Conservation (phyloP, 2,888 invertebrate genomes). For the Holacanthella duospinosa region DNA sequence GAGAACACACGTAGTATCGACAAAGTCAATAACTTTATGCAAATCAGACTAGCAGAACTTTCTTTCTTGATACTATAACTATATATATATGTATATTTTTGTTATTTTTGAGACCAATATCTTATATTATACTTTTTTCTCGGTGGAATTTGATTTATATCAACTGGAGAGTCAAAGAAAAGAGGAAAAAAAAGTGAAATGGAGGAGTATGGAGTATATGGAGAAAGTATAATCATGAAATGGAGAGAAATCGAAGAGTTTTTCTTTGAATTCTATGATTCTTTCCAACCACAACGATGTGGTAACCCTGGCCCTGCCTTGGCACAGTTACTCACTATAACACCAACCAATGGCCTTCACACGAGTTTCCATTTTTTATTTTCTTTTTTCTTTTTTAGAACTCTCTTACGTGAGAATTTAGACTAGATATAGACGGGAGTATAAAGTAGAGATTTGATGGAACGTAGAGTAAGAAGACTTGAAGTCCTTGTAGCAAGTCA, state of each 20-base stretch:
- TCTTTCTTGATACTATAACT: too few species aligned
- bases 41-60: too few species aligned
- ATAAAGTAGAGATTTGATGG: neutral
- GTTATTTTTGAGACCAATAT: neutral
- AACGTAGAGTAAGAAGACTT: too few species aligned
- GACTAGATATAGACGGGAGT: too few species aligned
- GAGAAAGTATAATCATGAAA: slow-evolving; percentile 1
- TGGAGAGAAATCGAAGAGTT: neutral
- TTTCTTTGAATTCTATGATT: neutral
- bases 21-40: too few species aligned
- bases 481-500: neutral
- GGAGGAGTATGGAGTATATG: neutral
- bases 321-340: too few species aligned
- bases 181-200: too few species aligned
- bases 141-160: neutral
- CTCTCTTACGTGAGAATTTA: neutral
- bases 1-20: too few species aligned
- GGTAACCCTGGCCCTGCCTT: too few species aligned
- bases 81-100: too few species aligned
- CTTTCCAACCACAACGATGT: neutral
- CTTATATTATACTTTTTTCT: slow-evolving; percentile 1
- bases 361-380: neutral
- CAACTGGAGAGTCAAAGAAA: slow-evolving; percentile 8
- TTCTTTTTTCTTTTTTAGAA: neutral
- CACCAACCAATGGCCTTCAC: neutral